Percentiles rank a stretch among this genome's conserved stretches.
phyloP scores from a whole-genome alignment of 2,888 invertebrate species.

The Lysandra coridon region DNA sequence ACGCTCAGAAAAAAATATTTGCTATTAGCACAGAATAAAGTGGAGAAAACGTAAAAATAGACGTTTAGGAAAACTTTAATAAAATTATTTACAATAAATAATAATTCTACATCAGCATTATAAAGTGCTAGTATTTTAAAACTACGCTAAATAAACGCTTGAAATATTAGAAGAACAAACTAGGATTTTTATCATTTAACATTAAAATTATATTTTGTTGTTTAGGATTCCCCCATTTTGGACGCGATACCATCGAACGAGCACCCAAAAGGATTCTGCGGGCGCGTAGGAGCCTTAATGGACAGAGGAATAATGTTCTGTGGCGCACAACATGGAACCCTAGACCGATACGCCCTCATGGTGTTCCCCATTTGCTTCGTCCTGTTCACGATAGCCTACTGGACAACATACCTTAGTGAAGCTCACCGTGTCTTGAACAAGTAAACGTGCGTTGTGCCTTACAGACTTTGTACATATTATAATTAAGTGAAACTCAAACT shows the following conservation, averaged over 20 bases:
- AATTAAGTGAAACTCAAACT: slow-evolving; percentile 17
- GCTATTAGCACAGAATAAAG: background rate
- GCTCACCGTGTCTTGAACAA: slow-evolving; percentile 63
- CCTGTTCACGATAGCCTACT: slow-evolving; percentile 80
- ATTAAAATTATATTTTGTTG: slow-evolving; percentile 34
- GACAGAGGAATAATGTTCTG: slow-evolving; percentile 81
- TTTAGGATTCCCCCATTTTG: slow-evolving; percentile 72
- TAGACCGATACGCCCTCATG: slow-evolving; percentile 82
- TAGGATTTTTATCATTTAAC: background rate
- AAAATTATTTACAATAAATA: background rate
- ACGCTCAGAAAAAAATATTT: background rate
- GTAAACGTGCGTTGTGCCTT: slow-evolving; percentile 44
- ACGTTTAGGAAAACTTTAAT: background rate
- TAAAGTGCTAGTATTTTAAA: background rate
- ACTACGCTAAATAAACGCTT: background rate
- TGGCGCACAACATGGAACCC: slow-evolving; percentile 81
- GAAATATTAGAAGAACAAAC: slow-evolving; percentile 1
- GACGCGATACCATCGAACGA: slow-evolving; percentile 62
- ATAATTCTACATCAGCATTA: background rate
- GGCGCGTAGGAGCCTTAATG: slow-evolving; percentile 64
- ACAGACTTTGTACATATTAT: slow-evolving; percentile 34
- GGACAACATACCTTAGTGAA: slow-evolving; percentile 82
- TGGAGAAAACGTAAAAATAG: background rate
- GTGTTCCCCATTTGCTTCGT: slow-evolving; percentile 81
- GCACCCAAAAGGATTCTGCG: slow-evolving; percentile 52